These are phyloP conservation scores for Anas flavirostris DNA, from an alignment of 2,797 vertebrate species.

Conservation along the genomic window DNA sequence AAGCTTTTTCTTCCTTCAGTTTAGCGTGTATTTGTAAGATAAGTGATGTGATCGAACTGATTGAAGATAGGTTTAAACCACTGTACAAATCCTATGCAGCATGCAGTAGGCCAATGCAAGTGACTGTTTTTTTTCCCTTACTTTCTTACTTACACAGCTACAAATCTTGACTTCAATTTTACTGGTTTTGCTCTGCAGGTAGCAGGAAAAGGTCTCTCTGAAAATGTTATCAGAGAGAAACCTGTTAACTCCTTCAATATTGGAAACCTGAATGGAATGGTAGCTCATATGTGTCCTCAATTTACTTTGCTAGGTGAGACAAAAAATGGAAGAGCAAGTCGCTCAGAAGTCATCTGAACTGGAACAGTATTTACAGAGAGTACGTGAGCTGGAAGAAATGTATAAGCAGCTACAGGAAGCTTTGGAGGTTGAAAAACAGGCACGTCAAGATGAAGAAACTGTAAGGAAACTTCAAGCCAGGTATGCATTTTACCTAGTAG, in stretches of 20 bases:
- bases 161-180: background rate
- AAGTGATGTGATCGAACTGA: background rate
- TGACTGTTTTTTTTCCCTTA: background rate
- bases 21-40: background rate
- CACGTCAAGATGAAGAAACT: conserved; percentile 92
- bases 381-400: conserved; percentile 93
- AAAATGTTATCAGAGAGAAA: background rate
- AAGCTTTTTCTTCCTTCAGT: background rate
- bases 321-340: conserved; percentile 94
- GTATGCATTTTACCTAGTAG: conserved; percentile 66
- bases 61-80: background rate
- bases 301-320: conserved; percentile 84
- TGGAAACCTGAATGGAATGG: background rate
- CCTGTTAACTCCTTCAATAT: background rate
- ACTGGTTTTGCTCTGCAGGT: background rate
- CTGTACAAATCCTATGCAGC: background rate
- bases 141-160: background rate
- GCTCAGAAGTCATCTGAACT: conserved; percentile 95
- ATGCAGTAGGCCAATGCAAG: background rate
- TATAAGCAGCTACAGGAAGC: conserved; percentile 92
- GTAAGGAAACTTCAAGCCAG: conserved; percentile 92
- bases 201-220: background rate
- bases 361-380: conserved; percentile 93
- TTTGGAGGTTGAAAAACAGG: conserved; percentile 90
- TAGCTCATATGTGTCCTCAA: background rate